These are phyloP conservation scores for Andrena fulva DNA, from an alignment of 2,888 invertebrate species.

Conservation along the genomic window DNA sequence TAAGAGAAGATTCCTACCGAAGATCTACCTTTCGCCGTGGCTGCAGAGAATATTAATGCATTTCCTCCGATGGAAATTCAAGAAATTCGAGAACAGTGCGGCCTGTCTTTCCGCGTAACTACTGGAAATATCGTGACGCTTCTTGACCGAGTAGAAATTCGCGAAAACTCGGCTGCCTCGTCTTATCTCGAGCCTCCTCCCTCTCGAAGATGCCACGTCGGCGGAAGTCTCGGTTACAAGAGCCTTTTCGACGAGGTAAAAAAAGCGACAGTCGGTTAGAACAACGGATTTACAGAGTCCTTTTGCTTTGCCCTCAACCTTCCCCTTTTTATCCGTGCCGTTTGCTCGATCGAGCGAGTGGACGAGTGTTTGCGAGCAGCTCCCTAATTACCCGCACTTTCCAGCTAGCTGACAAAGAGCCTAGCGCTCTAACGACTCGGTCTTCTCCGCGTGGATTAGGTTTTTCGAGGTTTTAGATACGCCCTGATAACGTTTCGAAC, in stretches of 20 bases:
- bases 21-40: too few relatives aligned
- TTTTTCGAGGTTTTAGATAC: slow-evolving; percentile 57
- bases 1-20: too few relatives aligned
- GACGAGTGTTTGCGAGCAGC: slow-evolving; percentile 74
- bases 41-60: too few relatives aligned
- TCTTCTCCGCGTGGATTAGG: slow-evolving; percentile 50
- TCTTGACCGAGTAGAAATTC: slow-evolving; percentile 35
- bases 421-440: slow-evolving; percentile 64
- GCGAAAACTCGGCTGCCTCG: slow-evolving; percentile 2
- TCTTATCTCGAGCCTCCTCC: slow-evolving; percentile 40
- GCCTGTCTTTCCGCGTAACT: not conserved
- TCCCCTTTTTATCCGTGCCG: slow-evolving; percentile 8
- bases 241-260: slow-evolving; percentile 11
- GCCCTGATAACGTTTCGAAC: not conserved
- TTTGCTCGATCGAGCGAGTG: slow-evolving; percentile 20
- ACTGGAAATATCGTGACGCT: not conserved
- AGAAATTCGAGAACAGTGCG: too few relatives aligned
- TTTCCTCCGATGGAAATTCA: too few relatives aligned
- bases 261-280: slow-evolving; percentile 29
- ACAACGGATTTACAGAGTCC: slow-evolving; percentile 28
- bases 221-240: slow-evolving; percentile 19
- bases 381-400: slow-evolving; percentile 79
- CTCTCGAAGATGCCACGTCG: slow-evolving; percentile 37
- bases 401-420: slow-evolving; percentile 72
- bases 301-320: not conserved